Evolutionary conservation across 2,113 vertebrate genomes (phyloP).

Genomic region (Gopherus flavomarginatus): DNA sequence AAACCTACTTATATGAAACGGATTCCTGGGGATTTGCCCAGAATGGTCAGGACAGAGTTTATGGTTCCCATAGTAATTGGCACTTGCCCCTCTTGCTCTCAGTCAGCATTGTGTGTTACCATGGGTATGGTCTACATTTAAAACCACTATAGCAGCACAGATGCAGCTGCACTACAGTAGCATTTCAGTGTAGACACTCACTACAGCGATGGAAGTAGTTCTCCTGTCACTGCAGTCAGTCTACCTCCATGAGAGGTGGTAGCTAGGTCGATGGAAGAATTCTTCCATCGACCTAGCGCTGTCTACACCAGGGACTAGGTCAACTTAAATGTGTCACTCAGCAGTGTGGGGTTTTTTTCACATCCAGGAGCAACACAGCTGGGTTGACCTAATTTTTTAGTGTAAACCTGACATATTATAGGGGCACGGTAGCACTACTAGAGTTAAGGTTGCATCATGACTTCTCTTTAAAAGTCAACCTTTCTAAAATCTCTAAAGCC

Average conservation of each 20-base stretch:
- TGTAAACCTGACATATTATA: neutral
- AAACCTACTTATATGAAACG: accelerated
- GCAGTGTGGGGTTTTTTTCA: neutral
- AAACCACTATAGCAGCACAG: neutral
- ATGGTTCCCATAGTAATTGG: neutral
- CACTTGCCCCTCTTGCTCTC: neutral
- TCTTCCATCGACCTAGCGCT: no score
- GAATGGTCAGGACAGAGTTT: neutral
- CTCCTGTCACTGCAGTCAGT: neutral
- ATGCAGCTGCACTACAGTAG: neutral
- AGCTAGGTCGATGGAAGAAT: no score
- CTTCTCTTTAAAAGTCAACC: neutral
- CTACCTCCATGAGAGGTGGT: no score
- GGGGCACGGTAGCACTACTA: neutral
- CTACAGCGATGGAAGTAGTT: neutral
- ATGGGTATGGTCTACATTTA: neutral
- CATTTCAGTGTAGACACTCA: neutral
- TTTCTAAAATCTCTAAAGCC: neutral
- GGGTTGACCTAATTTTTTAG: neutral
- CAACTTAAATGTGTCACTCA: neutral
- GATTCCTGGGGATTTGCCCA: accelerated
- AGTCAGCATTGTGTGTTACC: neutral
- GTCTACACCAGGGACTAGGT: neutral
- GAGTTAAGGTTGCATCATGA: neutral
- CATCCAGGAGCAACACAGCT: neutral